A percentile compares a stretch with the other conserved stretches of the same genome.
Evolutionary conservation across 2,113 vertebrate species (phyloP).

Genomic region (Rhabdomys dilectus): DNA sequence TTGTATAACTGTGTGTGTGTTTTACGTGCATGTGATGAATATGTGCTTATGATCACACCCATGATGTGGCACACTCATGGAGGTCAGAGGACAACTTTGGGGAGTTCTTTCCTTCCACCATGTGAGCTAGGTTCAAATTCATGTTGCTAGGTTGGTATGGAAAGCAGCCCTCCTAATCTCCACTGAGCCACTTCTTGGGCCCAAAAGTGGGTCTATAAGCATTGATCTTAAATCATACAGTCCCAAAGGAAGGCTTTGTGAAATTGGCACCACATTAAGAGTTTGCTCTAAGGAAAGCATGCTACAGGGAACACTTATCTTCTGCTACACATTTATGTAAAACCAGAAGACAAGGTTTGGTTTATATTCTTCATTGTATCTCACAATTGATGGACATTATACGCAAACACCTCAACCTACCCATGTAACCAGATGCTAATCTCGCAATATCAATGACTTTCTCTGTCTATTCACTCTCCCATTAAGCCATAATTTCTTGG

Average conservation of each 20-base stretch:
- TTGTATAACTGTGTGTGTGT: neutral
- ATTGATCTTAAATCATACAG: rapidly evolving
- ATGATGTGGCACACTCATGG: neutral
- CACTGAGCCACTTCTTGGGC: too few relatives aligned
- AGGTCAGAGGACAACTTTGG: neutral
- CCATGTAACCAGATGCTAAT: neutral
- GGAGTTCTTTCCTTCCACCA: neutral
- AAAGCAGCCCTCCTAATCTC: neutral
- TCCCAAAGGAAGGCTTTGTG: neutral
- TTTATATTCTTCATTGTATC: neutral
- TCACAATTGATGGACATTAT: neutral
- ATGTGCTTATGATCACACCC: neutral
- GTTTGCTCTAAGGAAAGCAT: neutral
- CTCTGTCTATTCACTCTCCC: neutral
- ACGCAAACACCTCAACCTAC: neutral
- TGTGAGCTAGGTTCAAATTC: neutral
- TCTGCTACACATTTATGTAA: neutral
- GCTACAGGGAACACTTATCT: neutral
- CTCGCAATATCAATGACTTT: neutral
- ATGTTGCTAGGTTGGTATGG: neutral
- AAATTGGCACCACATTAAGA: neutral
- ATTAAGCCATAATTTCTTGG: neutral
- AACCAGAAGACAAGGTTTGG: neutral
- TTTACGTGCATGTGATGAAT: neutral
- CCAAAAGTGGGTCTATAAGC: neutral